These are phyloP conservation scores for Xanthorhoe designata DNA, from an alignment of 2,888 invertebrate genomes.

Conservation along the genomic window DNA sequence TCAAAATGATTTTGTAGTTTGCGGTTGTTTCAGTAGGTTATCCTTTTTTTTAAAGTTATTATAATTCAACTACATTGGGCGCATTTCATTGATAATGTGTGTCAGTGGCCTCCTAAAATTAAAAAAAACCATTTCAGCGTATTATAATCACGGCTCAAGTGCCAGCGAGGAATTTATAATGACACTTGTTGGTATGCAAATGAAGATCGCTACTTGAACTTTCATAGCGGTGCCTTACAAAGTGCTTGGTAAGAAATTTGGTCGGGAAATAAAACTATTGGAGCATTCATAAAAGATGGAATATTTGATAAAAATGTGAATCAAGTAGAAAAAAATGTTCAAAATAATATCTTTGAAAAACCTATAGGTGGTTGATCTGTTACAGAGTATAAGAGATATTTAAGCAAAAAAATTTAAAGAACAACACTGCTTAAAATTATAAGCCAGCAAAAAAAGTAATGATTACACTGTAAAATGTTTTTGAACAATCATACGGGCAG, in stretches of 20 bases:
- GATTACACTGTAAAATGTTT: no score
- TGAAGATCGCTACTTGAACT: slow-evolving; percentile 49
- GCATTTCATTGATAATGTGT: no score
- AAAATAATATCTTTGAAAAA: neutral
- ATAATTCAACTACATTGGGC: no score
- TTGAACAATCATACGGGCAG: no score
- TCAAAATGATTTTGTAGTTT: no score
- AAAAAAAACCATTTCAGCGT: slow-evolving; percentile 54
- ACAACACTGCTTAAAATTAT: no score
- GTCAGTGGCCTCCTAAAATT: neutral
- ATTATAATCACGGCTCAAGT: slow-evolving; percentile 62
- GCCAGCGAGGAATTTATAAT: slow-evolving; percentile 64
- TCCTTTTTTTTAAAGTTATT: no score
- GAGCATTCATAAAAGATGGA: neutral
- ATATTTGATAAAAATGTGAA: neutral
- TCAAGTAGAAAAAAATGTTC: no score
- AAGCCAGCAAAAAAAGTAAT: no score
- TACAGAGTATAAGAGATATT: no score
- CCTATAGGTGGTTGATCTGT: neutral
- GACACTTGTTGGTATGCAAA: slow-evolving; percentile 71
- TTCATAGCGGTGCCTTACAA: slow-evolving; percentile 33
- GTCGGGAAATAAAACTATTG: slow-evolving; percentile 19
- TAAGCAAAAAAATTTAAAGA: no score
- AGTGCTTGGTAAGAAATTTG: slow-evolving; percentile 32
- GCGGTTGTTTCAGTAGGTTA: no score